Evolutionary conservation across 1,140 invertebrate species (phyloP), one percentile per base, ranked within the genome.

Genomic region (Drosophila ohnishii): DNA sequence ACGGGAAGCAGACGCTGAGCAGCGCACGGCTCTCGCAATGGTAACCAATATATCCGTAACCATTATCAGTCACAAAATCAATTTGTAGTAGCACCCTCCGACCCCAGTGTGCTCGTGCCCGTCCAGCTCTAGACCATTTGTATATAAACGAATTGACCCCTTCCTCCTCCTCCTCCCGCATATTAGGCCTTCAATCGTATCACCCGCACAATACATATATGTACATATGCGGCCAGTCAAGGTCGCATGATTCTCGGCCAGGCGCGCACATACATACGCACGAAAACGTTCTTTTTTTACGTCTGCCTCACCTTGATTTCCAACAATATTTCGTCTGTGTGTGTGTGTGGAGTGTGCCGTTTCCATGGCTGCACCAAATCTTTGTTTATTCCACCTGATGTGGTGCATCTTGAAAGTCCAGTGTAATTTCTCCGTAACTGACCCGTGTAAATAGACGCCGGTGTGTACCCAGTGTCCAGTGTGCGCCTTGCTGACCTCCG

Each of bases 301-400:
- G 76, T 64, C 64, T 87, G 76, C 67, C 67, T 87, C 73, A 80
- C 84, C 84, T 87, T 87, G 84, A 87, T 80, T 66, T 82, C 65
- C 79, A 47, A 74, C 79, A 65, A 48, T 51, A 48, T 58, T 64
- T 7, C 11, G 6, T 16, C 37, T 48, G 25, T 65, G 50, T 44
- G 56, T 59, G 39, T 60, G 22, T 56, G 16, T 63, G 25, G 13
- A 60, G 16, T 74, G 55, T 67, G 37, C 48, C 30, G 51, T 71
- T 71, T 71, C 67, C 66, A 71, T 71, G 44, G 53, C 51, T 58
- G 66, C 60, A 48, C 19, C 30, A 30, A 51, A 34, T 65, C 30
- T 60, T 59, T 79, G 69, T 74, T 65, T 67, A 67, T 66, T 61
- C 56, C 28, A 40, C 61, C 61, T 16, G 56, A 32, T 16, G 45